Evolutionary conservation across 1,140 invertebrate species (phyloP).

Genomic region (Galleria mellonella): DNA sequence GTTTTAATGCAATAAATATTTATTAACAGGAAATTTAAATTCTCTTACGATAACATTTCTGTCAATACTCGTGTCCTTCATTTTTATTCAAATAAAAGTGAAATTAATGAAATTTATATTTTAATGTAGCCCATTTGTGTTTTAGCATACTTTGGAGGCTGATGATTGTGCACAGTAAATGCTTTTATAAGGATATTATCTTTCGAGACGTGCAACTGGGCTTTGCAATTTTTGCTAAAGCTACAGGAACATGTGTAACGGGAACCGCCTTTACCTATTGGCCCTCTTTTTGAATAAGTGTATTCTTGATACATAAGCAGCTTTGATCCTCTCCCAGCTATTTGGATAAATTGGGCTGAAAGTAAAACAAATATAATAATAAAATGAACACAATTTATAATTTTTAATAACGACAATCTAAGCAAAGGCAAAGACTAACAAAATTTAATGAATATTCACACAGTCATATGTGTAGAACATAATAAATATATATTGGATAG

Average conservation of each 20-base stretch:
- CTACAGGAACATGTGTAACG: slow-evolving; percentile 13
- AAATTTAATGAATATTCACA: too few species aligned
- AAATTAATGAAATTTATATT: not conserved
- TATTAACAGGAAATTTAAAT: too few species aligned
- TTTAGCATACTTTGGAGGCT: slow-evolving; percentile 3
- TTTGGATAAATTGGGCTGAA: slow-evolving; percentile 15
- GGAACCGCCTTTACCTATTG: slow-evolving; percentile 5
- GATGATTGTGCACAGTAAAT: slow-evolving; percentile 19
- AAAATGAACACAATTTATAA: too few species aligned
- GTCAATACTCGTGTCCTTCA: too few species aligned
- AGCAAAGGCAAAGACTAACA: too few species aligned
- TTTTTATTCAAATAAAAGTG: too few species aligned
- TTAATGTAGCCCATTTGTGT: not conserved
- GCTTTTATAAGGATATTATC: slow-evolving; percentile 9
- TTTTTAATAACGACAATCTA: too few species aligned
- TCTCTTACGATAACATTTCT: too few species aligned
- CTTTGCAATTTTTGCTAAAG: slow-evolving; percentile 10
- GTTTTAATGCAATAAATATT: too few species aligned
- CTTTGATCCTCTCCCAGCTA: slow-evolving; percentile 4
- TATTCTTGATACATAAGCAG: slow-evolving; percentile 12
- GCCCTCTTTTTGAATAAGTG: slow-evolving; percentile 12
- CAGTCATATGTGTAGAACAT: too few species aligned
- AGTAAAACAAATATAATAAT: too few species aligned
- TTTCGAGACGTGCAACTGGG: slow-evolving; percentile 9
- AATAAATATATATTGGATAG: too few species aligned